phyloP scores from a whole-genome alignment of 2,113 vertebrate genomes.

The Aphyosemion australe region DNA sequence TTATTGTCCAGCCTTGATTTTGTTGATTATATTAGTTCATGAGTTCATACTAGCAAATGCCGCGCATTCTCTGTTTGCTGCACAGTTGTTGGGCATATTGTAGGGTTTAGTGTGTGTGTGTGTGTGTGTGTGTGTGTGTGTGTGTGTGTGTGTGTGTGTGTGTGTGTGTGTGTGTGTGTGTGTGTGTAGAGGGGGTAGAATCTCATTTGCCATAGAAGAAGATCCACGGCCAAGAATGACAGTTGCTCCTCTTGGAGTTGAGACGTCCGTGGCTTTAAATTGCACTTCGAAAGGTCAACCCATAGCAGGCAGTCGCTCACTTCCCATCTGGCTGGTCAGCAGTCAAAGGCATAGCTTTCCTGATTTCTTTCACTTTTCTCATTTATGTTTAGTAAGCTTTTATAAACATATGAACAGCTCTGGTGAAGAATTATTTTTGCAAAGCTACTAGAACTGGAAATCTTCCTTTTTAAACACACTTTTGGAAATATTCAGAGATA shows the following conservation, averaged over 20 bases:
- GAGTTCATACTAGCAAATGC: constrained; percentile 82
- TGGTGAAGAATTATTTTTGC: too few relatives aligned
- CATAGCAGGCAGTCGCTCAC: constrained; percentile 66
- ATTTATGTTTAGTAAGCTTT: too few relatives aligned
- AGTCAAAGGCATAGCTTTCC: constrained; percentile 39
- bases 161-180: constrained; percentile 54
- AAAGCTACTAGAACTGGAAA: too few relatives aligned
- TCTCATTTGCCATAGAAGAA: constrained; percentile 82
- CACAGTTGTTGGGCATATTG: constrained; percentile 91
- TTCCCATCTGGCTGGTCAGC: constrained; percentile 58
- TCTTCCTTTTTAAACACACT: too few relatives aligned
- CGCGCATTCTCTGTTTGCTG: constrained; percentile 85
- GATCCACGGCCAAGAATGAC: constrained; percentile 86
- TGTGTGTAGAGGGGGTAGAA: constrained; percentile 58
- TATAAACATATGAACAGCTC: background rate
- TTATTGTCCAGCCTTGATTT: constrained; percentile 48
- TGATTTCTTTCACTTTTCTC: constrained; percentile 7
- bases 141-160: constrained; percentile 39
- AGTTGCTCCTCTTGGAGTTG: constrained; percentile 87
- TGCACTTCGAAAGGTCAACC: constrained; percentile 73
- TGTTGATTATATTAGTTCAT: constrained; percentile 68
- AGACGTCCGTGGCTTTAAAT: constrained; percentile 80
- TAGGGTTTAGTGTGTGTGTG: constrained; percentile 79
- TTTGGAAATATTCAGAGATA: too few relatives aligned
- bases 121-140: constrained; percentile 44